Evolutionary conservation across 2,888 invertebrate genomes (phyloP).

Genomic region (Scaptomyza cyrtandrae): DNA sequence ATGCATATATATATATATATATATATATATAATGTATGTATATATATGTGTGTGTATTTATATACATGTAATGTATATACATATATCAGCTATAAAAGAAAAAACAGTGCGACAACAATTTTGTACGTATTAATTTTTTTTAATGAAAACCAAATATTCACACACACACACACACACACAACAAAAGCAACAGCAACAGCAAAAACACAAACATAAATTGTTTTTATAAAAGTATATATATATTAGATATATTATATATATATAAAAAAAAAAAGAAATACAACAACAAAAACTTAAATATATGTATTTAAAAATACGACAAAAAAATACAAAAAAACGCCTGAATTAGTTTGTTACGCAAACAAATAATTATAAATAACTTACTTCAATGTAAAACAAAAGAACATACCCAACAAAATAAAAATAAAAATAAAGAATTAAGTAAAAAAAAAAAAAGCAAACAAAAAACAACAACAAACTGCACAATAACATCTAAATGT

Average conservation of each 20-base stretch:
- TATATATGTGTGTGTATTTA: slow-evolving; percentile 46
- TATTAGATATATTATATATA: slow-evolving; percentile 63
- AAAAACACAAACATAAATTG: slow-evolving; percentile 59
- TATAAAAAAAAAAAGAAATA: slow-evolving; percentile 13
- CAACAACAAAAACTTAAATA: slow-evolving; percentile 32
- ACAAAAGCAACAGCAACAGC: slow-evolving; percentile 35
- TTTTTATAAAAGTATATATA: slow-evolving; percentile 71
- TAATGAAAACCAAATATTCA: slow-evolving; percentile 43
- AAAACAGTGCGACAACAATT: slow-evolving; percentile 67
- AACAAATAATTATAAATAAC: slow-evolving; percentile 68
- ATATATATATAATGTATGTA: slow-evolving; percentile 61
- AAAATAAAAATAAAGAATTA: slow-evolving; percentile 11
- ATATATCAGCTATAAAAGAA: slow-evolving; percentile 60
- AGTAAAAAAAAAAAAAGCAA: slow-evolving; percentile 29
- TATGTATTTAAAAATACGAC: slow-evolving; percentile 61
- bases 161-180: slow-evolving; percentile 58
- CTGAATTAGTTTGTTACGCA: slow-evolving; percentile 78
- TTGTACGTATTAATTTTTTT: slow-evolving; percentile 77
- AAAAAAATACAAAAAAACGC: slow-evolving; percentile 65
- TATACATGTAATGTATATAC: slow-evolving; percentile 62
- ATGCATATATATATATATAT: slow-evolving; percentile 30
- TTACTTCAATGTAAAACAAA: slow-evolving; percentile 68
- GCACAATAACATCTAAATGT: slow-evolving; percentile 82
- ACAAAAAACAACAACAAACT: slow-evolving; percentile 63
- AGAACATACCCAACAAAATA: slow-evolving; percentile 40